phyloP scores from a whole-genome alignment of 2,797 vertebrate genomes.

The Artibeus lituratus region DNA sequence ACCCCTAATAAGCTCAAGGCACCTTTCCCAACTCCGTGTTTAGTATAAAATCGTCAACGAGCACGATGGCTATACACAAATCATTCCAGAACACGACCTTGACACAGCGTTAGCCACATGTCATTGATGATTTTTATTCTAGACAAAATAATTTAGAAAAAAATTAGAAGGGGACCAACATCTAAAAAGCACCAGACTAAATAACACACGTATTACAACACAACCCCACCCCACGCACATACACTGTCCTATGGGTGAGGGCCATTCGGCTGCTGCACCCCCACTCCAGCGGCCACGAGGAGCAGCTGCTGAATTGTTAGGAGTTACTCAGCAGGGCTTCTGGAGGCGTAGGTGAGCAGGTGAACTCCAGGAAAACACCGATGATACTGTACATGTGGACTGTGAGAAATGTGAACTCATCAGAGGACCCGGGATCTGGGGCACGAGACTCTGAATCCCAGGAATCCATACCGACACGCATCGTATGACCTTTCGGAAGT shows the following conservation, averaged over 20 bases:
- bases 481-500: not conserved
- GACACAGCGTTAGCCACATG: not conserved
- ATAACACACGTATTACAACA: not conserved
- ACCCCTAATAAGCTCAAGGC: not conserved
- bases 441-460: not conserved
- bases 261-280: not conserved
- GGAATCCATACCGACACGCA: not conserved
- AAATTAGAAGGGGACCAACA: not conserved
- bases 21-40: not conserved
- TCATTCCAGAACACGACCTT: not conserved
- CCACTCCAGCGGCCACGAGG: not conserved
- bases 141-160: conserved; percentile 2
- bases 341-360: not conserved
- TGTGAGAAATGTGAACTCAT: not conserved
- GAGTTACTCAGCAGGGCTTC: not conserved
- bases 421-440: not conserved
- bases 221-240: not conserved
- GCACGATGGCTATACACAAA: not conserved
- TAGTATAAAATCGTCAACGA: not conserved
- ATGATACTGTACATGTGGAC: not conserved
- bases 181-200: not conserved
- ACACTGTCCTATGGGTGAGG: too few species aligned
- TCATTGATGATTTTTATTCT: not conserved
- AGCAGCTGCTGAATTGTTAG: not conserved
- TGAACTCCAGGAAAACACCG: not conserved